Conservation (phyloP, 2,888 invertebrate genomes). For the Apotomis turbidana region DNA sequence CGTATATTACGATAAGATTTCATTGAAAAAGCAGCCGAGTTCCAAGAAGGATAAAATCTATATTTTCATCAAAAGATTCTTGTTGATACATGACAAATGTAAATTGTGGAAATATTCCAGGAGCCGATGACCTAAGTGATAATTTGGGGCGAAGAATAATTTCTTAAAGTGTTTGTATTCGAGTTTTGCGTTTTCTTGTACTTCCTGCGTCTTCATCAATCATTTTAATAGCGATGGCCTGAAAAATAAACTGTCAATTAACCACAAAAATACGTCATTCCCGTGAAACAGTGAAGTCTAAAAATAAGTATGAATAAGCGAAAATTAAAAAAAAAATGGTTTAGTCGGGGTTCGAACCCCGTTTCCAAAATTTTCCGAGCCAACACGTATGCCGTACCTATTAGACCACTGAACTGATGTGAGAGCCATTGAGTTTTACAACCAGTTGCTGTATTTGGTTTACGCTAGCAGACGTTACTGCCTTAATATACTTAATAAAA, state of each 20-base stretch:
- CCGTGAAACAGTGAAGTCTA: no score
- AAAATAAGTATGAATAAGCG: no score
- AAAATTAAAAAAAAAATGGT: no score
- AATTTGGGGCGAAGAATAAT: conserved; percentile 23
- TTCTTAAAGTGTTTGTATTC: conserved; percentile 22
- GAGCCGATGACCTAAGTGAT: conserved; percentile 29
- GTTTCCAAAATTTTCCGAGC: no score
- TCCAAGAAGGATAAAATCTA: not conserved
- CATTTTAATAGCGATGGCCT: not conserved
- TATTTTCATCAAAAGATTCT: not conserved
- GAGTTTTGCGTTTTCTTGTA: conserved; percentile 17
- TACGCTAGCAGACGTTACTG: no score
- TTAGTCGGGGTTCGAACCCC: no score
- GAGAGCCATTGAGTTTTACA: no score
- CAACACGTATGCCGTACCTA: no score
- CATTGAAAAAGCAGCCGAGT: not conserved
- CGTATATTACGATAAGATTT: not conserved
- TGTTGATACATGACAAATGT: not conserved
- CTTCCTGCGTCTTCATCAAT: conserved; percentile 11
- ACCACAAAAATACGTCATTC: not conserved
- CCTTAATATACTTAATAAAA: no score
- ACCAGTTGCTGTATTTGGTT: no score
- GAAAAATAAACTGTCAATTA: not conserved
- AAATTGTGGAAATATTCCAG: not conserved
- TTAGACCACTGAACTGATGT: no score